Evolutionary conservation across 2,113 vertebrate species (phyloP).

Genomic region (Percopsis transmontana): DNA sequence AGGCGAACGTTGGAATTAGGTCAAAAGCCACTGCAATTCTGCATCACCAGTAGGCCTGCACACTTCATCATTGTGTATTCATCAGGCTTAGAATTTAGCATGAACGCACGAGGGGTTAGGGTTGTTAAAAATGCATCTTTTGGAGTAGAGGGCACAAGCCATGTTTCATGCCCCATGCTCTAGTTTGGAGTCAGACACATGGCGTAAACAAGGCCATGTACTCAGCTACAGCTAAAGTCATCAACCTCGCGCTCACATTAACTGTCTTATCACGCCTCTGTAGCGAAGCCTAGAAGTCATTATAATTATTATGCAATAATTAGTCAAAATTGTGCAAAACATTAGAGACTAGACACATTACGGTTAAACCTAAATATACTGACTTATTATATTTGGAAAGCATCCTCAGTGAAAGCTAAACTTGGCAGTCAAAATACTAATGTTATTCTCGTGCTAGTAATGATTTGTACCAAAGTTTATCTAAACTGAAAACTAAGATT

Average conservation of each 20-base stretch:
- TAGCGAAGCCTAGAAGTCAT: not conserved
- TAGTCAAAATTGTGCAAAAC: too few species aligned
- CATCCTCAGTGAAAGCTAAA: not conserved
- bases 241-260: slow-evolving; percentile 25
- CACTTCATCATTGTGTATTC: not conserved
- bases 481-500: too few species aligned
- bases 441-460: too few species aligned
- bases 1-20: slow-evolving; percentile 17
- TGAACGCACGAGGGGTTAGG: not conserved
- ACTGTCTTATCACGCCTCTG: not conserved
- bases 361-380: not conserved
- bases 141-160: not conserved
- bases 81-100: not conserved
- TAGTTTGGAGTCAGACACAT: slow-evolving; percentile 23
- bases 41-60: slow-evolving; percentile 7
- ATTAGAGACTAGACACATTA: too few species aligned
- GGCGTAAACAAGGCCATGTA: slow-evolving; percentile 29
- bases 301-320: not conserved
- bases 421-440: too few species aligned
- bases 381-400: slow-evolving; percentile 8
- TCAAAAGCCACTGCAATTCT: slow-evolving; percentile 23
- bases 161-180: slow-evolving; percentile 4
- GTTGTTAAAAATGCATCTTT: slow-evolving; percentile 16
- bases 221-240: not conserved
- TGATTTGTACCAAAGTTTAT: not conserved